Conservation (phyloP, 2,113 vertebrate species). For the Elaphurus davidianus region DNA sequence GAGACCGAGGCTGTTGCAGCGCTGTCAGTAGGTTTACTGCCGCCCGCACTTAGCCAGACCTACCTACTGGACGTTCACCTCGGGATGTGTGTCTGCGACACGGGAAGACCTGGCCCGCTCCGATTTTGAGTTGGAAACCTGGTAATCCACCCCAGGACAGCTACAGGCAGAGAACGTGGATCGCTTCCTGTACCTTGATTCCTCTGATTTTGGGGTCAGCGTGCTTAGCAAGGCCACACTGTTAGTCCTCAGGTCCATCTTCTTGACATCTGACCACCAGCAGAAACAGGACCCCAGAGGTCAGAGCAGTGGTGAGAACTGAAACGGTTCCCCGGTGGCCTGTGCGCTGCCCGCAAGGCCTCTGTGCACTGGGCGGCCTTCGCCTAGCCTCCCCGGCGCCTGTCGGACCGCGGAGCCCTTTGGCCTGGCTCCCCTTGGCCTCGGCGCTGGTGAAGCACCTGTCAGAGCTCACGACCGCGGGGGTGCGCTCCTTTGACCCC, state of each 20-base stretch:
- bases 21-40: accelerated
- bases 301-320: neutral
- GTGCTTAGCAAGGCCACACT: neutral
- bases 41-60: accelerated
- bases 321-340: accelerated
- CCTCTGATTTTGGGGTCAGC: neutral
- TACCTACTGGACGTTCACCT: accelerated
- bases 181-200: neutral
- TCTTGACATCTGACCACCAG: neutral
- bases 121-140: neutral
- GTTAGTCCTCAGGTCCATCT: neutral
- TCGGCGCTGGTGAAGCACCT: neutral
- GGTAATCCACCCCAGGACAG: neutral
- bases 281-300: neutral
- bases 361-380: neutral
- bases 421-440: neutral
- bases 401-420: neutral
- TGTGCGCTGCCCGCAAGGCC: accelerated
- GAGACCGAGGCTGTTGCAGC: accelerated
- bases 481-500: neutral
- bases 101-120: neutral
- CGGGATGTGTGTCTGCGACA: accelerated
- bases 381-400: accelerated
- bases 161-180: neutral
- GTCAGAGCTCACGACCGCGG: neutral